These are phyloP conservation scores for Idaea dimidiata DNA, from an alignment of 2,888 invertebrate genomes.

Conservation along the genomic window DNA sequence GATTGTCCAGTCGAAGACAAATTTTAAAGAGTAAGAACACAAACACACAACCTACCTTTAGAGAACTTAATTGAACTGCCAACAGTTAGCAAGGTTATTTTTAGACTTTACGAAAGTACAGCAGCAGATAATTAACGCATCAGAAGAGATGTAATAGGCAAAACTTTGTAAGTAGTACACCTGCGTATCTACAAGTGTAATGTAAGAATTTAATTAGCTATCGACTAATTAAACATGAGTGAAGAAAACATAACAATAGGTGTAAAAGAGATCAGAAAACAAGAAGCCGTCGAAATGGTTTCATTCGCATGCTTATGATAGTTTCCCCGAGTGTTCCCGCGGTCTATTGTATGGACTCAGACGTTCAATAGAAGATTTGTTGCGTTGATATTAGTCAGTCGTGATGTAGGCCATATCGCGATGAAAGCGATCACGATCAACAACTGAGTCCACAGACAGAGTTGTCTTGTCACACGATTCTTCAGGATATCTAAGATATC, in stretches of 20 bases:
- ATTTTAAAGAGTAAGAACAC: conserved; percentile 8
- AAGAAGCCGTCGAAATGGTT: conserved; percentile 8
- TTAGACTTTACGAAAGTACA: not conserved
- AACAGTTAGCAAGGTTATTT: not conserved
- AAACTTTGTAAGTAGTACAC: conserved; percentile 13
- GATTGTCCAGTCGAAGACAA: conserved; percentile 17
- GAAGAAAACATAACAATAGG: conserved; percentile 28
- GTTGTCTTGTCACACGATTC: conserved; percentile 46
- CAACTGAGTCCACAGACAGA: conserved; percentile 30
- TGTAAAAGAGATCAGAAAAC: conserved; percentile 24
- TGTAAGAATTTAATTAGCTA: conserved; percentile 8
- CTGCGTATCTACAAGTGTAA: not conserved
- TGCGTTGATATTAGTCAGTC: conserved; percentile 48
- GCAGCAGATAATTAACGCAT: not conserved
- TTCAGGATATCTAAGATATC: conserved; percentile 37
- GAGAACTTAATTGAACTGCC: not conserved
- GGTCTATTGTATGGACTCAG: conserved; percentile 25
- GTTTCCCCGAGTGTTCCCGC: conserved; percentile 26
- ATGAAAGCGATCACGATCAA: conserved; percentile 67
- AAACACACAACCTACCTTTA: conserved; percentile 3
- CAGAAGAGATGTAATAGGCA: conserved; percentile 16
- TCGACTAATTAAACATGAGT: conserved; percentile 14
- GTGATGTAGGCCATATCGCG: conserved; percentile 60
- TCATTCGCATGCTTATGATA: conserved; percentile 21
- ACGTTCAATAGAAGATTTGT: conserved; percentile 29